A percentile compares a stretch with the other conserved stretches of the same genome.
phyloP scores from a whole-genome alignment of 2,113 vertebrate species.

The Hydropotes inermis region DNA sequence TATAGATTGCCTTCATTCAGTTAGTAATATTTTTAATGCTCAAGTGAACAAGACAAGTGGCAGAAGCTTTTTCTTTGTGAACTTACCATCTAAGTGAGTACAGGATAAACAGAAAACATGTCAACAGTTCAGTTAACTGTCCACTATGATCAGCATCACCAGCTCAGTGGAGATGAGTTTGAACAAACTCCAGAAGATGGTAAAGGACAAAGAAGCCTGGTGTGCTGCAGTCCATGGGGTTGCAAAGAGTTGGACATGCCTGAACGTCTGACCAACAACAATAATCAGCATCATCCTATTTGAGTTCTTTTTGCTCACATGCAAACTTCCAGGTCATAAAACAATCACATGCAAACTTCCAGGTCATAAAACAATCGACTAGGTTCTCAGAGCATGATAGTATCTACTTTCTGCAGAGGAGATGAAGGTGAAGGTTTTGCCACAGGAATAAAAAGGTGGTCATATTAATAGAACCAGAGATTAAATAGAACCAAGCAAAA shows the following conservation, averaged over 20 bases:
- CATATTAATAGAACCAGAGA: background rate
- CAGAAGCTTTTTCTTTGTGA: background rate
- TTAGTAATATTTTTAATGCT: background rate
- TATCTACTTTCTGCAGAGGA: background rate
- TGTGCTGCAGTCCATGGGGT: background rate
- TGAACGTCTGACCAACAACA: background rate
- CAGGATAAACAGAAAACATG: background rate
- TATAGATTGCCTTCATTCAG: background rate
- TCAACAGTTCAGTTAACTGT: background rate
- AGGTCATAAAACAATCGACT: background rate
- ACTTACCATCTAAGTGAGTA: background rate
- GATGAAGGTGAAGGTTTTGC: background rate
- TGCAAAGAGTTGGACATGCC: background rate
- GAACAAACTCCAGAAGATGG: background rate
- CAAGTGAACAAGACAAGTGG: background rate
- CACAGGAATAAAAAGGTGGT: background rate
- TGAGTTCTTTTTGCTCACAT: conserved; percentile 16
- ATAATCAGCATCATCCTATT: background rate
- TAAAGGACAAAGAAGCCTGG: background rate
- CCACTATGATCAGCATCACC: background rate
- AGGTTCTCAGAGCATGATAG: background rate
- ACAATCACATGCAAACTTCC: background rate
- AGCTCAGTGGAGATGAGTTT: background rate
- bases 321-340: background rate
- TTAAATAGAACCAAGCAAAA: background rate